Conservation (phyloP, 2,888 invertebrate species). For the Arctia plantaginis region DNA sequence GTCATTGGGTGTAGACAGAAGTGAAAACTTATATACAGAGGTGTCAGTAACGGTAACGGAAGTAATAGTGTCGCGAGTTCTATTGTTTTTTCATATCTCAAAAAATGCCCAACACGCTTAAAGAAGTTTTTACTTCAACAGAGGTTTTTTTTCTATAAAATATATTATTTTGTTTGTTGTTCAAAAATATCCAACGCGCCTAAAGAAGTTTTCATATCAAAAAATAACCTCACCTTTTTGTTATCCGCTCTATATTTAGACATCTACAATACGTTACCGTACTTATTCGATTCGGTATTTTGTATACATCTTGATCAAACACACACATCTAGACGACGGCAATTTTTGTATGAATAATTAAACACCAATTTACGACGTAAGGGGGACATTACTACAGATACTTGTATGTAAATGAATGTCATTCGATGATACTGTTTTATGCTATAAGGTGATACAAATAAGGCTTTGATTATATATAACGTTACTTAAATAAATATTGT, state of each 20-base stretch:
- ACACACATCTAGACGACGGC: neutral
- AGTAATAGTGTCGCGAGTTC: too few species aligned
- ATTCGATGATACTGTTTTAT: neutral
- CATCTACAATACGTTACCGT: neutral
- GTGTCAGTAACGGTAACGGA: too few species aligned
- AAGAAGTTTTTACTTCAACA: too few species aligned
- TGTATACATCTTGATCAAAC: neutral
- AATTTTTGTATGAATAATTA: constrained; percentile 1
- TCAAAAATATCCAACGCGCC: too few species aligned
- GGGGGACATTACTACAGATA: neutral
- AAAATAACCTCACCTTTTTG: neutral
- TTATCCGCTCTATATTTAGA: neutral
- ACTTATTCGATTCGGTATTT: neutral
- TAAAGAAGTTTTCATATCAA: neutral
- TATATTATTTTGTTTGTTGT: too few species aligned
- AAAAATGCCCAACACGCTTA: too few species aligned
- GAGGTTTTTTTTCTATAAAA: too few species aligned
- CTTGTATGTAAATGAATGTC: neutral
- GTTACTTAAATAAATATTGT: neutral
- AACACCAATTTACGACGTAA: neutral
- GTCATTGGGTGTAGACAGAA: too few species aligned
- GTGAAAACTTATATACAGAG: too few species aligned
- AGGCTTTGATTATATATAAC: neutral
- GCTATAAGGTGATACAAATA: neutral
- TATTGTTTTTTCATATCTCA: too few species aligned